These are phyloP conservation scores for Lycaena phlaeas DNA, from an alignment of 2,888 invertebrate genomes.

Conservation along the genomic window DNA sequence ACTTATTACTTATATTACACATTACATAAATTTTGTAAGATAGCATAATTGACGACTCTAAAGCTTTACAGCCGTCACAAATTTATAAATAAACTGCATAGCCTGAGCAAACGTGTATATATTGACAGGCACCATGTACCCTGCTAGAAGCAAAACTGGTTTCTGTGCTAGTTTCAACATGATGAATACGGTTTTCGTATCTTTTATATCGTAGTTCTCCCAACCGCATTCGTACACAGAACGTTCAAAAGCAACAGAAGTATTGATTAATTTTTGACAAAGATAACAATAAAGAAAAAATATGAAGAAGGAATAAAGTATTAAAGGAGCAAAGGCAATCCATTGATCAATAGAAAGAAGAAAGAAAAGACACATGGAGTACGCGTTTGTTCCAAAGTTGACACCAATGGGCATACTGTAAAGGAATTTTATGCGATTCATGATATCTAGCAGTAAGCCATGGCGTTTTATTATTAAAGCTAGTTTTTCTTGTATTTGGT, in stretches of 20 bases:
- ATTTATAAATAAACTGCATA: conserved; percentile 48
- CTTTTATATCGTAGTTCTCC: conserved; percentile 45
- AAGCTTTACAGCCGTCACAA: conserved; percentile 50
- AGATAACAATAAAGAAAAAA: conserved; percentile 56
- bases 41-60: conserved; percentile 18
- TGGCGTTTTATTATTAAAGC: conserved; percentile 36
- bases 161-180: conserved; percentile 48
- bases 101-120: conserved; percentile 54
- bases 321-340: conserved; percentile 39
- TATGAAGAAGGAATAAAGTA: conserved; percentile 41
- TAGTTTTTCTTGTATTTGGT: conserved; percentile 29
- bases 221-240: conserved; percentile 55
- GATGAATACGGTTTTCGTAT: conserved; percentile 37
- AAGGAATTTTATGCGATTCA: conserved; percentile 34
- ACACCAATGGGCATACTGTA: conserved; percentile 52
- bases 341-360: conserved; percentile 39
- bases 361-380: conserved; percentile 45
- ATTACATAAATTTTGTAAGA: too few relatives aligned
- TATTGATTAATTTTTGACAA: conserved; percentile 45
- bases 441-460: conserved; percentile 29
- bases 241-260: conserved; percentile 42
- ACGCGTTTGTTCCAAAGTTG: conserved; percentile 44
- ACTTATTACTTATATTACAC: too few relatives aligned
- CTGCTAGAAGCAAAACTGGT: conserved; percentile 42
- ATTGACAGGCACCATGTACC: conserved; percentile 53